Percentiles rank a stretch among this genome's conserved stretches.
Conservation (phyloP, 2,888 invertebrate species). For the Limulus polyphemus region DNA sequence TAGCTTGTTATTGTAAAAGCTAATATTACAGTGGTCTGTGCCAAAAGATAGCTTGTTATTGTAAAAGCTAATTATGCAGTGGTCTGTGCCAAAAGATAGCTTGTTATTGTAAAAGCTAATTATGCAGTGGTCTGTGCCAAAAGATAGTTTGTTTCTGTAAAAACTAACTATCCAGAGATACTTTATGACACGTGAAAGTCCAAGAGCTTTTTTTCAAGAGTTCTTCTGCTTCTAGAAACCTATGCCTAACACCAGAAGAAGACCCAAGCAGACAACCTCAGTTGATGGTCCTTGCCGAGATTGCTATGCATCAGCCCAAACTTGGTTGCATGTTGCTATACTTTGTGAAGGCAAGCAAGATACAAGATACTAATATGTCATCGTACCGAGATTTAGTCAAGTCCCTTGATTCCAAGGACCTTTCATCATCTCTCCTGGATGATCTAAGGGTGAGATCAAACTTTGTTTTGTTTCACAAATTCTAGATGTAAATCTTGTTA, state of each 20-base stretch:
- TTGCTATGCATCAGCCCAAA: constrained; percentile 54
- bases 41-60: too few species aligned
- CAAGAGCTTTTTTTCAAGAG: too few species aligned
- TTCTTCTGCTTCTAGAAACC: constrained; percentile 44
- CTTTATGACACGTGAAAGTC: too few species aligned
- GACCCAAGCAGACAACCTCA: constrained; percentile 63
- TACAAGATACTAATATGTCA: constrained; percentile 58
- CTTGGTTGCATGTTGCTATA: constrained; percentile 77
- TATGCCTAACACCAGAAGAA: constrained; percentile 59
- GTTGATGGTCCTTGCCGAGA: constrained; percentile 63
- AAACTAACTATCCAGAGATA: too few species aligned
- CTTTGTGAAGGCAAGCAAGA: constrained; percentile 62
- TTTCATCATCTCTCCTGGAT: constrained; percentile 47
- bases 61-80: too few species aligned
- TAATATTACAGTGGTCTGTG: too few species aligned
- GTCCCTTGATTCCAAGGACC: constrained; percentile 39
- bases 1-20: too few species aligned
- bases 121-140: too few species aligned
- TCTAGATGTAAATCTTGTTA: too few species aligned
- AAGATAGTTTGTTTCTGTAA: too few species aligned
- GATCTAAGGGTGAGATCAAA: constrained; percentile 55
- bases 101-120: too few species aligned
- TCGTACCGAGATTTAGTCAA: constrained; percentile 58
- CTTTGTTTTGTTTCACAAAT: background rate
- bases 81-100: too few species aligned